These are phyloP conservation scores for Philaethria dido DNA, from an alignment of 2,888 invertebrate species.

Conservation along the genomic window DNA sequence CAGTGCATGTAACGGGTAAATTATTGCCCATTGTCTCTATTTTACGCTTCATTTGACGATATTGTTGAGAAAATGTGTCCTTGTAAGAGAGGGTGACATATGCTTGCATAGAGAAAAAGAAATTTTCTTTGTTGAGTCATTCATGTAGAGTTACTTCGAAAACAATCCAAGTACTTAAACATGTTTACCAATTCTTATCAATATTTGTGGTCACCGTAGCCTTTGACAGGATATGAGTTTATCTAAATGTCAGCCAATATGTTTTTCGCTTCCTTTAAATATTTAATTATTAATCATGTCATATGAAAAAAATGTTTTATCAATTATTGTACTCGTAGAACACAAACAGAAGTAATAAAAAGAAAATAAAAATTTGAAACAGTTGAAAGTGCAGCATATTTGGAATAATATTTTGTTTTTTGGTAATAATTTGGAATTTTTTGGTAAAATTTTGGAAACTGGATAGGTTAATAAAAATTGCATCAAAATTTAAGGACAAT, in stretches of 20 bases:
- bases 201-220: slow-evolving; percentile 40
- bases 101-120: not conserved
- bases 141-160: not conserved
- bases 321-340: not conserved
- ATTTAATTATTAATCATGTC: not conserved
- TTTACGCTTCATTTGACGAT: slow-evolving; percentile 54
- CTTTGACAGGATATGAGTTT: slow-evolving; percentile 71
- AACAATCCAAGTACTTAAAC: slow-evolving; percentile 32
- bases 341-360: not conserved
- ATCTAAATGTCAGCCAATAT: slow-evolving; percentile 67
- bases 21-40: slow-evolving; percentile 62
- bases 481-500: too few species aligned
- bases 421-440: too few species aligned
- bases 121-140: not conserved
- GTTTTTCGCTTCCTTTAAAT: slow-evolving; percentile 57
- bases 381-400: too few species aligned
- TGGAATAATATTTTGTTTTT: too few species aligned
- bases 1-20: slow-evolving; percentile 61
- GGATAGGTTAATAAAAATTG: too few species aligned
- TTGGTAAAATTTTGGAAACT: too few species aligned
- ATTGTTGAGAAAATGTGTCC: slow-evolving; percentile 47
- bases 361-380: too few species aligned
- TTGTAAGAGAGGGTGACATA: slow-evolving; percentile 30
- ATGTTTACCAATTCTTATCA: slow-evolving; percentile 27
- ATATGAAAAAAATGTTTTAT: not conserved